Evolutionary conservation across 1,140 invertebrate species (phyloP).

Genomic region (Dinoponera quadriceps): DNA sequence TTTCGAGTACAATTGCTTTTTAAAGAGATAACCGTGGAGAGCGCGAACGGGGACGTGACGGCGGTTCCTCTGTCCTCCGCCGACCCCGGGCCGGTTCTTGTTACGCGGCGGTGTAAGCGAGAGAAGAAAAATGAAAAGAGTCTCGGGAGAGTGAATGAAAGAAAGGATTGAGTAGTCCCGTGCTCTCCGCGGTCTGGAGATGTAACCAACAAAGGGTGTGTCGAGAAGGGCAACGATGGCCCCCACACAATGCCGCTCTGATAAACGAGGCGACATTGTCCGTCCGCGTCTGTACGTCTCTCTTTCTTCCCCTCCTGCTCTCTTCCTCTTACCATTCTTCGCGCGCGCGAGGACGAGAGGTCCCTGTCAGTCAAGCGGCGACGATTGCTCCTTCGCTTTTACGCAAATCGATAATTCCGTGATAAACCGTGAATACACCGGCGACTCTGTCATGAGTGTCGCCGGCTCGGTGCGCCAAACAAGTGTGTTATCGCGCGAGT

Average conservation of each 20-base stretch:
- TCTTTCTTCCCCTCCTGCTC: constrained; percentile 39
- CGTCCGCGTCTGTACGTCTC: constrained; percentile 57
- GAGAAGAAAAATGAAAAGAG: constrained; percentile 81
- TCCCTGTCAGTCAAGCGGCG: constrained; percentile 57
- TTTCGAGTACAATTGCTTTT: constrained; percentile 81
- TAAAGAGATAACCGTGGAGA: constrained; percentile 73
- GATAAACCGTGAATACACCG: constrained; percentile 46
- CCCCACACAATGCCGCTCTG: constrained; percentile 78
- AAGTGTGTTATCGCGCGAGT: no score
- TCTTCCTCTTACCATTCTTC: constrained; percentile 60
- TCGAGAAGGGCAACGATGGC: constrained; percentile 81
- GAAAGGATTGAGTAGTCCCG: constrained; percentile 84
- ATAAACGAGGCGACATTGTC: constrained; percentile 79
- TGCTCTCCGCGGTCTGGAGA: constrained; percentile 73
- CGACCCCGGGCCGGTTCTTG: constrained; percentile 37
- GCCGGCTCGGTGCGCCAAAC: no score
- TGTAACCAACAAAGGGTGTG: constrained; percentile 84
- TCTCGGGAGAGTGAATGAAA: constrained; percentile 78
- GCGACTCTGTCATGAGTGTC: background rate
- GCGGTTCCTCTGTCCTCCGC: constrained; percentile 6
- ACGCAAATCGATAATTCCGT: constrained; percentile 62
- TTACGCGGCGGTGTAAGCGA: constrained; percentile 57
- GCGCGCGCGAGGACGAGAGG: constrained; percentile 44
- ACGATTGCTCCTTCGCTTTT: constrained; percentile 49
- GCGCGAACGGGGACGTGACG: constrained; percentile 60